Conservation (phyloP, 2,888 invertebrate species). For the Hyles lineata region DNA sequence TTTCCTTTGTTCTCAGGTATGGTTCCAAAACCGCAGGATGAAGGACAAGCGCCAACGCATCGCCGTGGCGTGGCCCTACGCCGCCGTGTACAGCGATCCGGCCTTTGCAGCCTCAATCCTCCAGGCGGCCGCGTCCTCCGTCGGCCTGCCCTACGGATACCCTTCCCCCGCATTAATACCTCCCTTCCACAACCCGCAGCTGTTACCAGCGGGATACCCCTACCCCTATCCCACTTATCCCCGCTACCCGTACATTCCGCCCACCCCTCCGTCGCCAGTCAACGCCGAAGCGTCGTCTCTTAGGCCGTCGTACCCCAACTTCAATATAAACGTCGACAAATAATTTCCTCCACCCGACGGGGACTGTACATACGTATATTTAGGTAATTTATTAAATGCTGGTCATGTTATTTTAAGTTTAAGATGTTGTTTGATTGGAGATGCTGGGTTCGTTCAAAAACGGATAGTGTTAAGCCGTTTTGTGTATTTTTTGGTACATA, state of each 20-base stretch:
- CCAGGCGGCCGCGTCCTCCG: conserved; percentile 93
- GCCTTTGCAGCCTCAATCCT: conserved; percentile 96
- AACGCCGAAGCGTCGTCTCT: conserved; percentile 69
- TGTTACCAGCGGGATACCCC: conserved; percentile 82
- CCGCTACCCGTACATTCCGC: conserved; percentile 84
- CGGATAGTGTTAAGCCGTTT: background rate
- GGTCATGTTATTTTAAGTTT: conserved; percentile 39
- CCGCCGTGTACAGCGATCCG: conserved; percentile 97
- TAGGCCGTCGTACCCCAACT: conserved; percentile 81
- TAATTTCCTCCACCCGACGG: conserved; percentile 47
- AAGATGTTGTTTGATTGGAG: background rate
- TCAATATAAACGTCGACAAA: conserved; percentile 79
- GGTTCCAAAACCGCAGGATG: conserved; percentile 99
- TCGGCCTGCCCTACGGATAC: conserved; percentile 87
- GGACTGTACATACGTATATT: conserved; percentile 30
- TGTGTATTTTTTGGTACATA: background rate
- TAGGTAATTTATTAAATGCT: conserved; percentile 40
- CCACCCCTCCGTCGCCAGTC: conserved; percentile 76
- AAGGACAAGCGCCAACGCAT: conserved; percentile 98
- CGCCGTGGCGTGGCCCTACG: conserved; percentile 97
- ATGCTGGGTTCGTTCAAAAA: conserved; percentile 13
- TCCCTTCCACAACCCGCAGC: conserved; percentile 83
- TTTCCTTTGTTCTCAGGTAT: conserved; percentile 87
- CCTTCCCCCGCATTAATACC: conserved; percentile 85
- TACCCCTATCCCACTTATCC: conserved; percentile 85